Conservation (phyloP, 53 echinoderm and acorn worm species). For the Antedon mediterranea region DNA sequence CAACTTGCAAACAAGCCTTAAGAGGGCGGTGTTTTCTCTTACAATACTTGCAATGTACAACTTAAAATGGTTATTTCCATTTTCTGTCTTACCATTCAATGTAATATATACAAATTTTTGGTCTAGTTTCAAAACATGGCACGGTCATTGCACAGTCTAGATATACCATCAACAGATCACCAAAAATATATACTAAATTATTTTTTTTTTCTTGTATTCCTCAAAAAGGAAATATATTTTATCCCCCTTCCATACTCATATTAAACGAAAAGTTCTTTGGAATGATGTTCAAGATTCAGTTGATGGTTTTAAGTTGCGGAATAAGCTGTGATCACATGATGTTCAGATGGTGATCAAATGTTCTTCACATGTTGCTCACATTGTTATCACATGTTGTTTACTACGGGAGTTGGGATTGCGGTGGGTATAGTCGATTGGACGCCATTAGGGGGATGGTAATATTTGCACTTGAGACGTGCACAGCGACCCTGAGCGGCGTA, state of each 20-base stretch:
- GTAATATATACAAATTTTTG: constrained; percentile 1
- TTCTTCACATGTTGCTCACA: neutral
- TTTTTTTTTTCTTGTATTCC: neutral
- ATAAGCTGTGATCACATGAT: neutral
- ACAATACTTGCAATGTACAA: neutral
- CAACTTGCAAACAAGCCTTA: constrained; percentile 1
- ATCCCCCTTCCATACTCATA: neutral
- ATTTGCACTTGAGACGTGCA: constrained; percentile 96
- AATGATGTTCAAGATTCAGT: neutral
- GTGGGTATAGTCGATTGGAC: constrained; percentile 23
- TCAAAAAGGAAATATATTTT: neutral
- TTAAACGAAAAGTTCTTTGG: neutral
- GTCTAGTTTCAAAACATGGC: neutral
- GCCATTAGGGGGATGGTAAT: constrained; percentile 84
- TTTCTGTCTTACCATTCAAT: neutral
- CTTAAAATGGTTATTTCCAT: neutral
- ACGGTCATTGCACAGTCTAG: neutral
- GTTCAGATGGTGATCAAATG: neutral
- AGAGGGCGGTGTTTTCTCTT: neutral
- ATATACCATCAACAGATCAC: neutral
- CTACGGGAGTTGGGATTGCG: constrained; percentile 50
- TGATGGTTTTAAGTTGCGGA: constrained; percentile 1
- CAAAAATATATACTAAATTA: constrained; percentile 1
- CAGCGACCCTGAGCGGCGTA: constrained; percentile 98
- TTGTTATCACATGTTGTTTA: constrained; percentile 3